Evolutionary conservation across 2,113 vertebrate species (phyloP).

Genomic region (Herpetotheres cachinnans): DNA sequence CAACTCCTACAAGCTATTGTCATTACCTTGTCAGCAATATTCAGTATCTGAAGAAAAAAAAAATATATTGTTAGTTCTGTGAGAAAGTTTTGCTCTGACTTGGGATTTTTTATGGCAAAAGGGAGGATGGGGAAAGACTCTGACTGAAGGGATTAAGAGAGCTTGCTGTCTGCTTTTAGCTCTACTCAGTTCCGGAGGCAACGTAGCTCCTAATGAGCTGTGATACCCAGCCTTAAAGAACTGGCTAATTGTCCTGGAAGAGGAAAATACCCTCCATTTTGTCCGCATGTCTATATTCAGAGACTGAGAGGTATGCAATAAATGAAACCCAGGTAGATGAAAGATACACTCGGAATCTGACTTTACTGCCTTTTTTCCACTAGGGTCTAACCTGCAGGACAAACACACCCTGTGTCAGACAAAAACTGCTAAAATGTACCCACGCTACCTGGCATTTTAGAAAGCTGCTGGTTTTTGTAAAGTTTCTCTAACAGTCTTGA

Average conservation of each 20-base stretch:
- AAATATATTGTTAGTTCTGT: not conserved
- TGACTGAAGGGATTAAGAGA: not conserved
- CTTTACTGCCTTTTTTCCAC: not conserved
- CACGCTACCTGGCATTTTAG: not conserved
- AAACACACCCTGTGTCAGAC: not conserved
- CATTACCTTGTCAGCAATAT: not conserved
- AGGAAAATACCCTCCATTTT: not conserved
- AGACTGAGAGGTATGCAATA: not conserved
- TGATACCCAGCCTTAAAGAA: not conserved
- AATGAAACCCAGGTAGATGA: not conserved
- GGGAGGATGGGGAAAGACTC: not conserved
- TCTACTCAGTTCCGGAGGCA: not conserved
- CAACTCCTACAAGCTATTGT: not conserved
- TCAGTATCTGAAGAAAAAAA: not conserved
- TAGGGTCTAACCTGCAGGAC: not conserved
- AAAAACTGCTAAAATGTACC: not conserved
- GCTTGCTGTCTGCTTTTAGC: not conserved
- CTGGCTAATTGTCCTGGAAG: not conserved
- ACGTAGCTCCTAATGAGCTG: not conserved
- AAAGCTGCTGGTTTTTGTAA: not conserved
- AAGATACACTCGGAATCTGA: not conserved
- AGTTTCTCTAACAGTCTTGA: not conserved
- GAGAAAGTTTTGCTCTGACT: not conserved
- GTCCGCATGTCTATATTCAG: not conserved
- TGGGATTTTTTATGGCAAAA: not conserved